These are phyloP conservation scores for Teleopsis dalmanni DNA, from an alignment of 1,140 invertebrate species.

Conservation along the genomic window DNA sequence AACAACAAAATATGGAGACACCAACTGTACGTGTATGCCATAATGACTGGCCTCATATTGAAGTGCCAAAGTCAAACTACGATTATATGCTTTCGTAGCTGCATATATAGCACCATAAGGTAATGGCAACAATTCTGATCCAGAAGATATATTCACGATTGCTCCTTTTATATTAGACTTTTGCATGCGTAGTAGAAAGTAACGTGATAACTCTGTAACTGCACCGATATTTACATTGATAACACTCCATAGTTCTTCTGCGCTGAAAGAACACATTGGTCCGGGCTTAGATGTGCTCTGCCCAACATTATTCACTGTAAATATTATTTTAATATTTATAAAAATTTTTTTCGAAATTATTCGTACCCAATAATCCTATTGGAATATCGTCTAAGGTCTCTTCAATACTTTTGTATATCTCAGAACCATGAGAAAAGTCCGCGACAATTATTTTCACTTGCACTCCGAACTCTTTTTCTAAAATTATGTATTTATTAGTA, in stretches of 20 bases:
- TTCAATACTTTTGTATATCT: slow-evolving; percentile 61
- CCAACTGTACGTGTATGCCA: slow-evolving; percentile 73
- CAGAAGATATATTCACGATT: slow-evolving; percentile 81
- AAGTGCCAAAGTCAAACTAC: slow-evolving; percentile 48
- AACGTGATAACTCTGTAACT: slow-evolving; percentile 71
- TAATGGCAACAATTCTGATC: slow-evolving; percentile 71
- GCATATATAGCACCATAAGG: slow-evolving; percentile 84
- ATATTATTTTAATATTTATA: not conserved
- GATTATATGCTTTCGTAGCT: slow-evolving; percentile 61
- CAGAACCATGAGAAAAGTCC: slow-evolving; percentile 69
- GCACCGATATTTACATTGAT: slow-evolving; percentile 80
- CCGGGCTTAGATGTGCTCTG: slow-evolving; percentile 70
- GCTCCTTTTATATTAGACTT: slow-evolving; percentile 66
- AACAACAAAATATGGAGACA: slow-evolving; percentile 80
- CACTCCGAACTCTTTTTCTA: too few species aligned
- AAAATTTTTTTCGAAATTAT: too few species aligned
- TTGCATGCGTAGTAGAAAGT: slow-evolving; percentile 72
- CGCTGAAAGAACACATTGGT: slow-evolving; percentile 63
- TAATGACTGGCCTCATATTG: slow-evolving; percentile 65
- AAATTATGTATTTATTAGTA: too few species aligned
- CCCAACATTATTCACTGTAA: slow-evolving; percentile 86
- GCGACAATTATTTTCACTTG: too few species aligned
- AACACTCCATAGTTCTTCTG: slow-evolving; percentile 60
- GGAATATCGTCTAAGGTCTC: slow-evolving; percentile 58
- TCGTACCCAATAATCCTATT: slow-evolving; percentile 71